A percentile compares a stretch with the other conserved stretches of the same genome.
Conservation (phyloP, 2,113 vertebrate genomes). For the Glareola pratincola region DNA sequence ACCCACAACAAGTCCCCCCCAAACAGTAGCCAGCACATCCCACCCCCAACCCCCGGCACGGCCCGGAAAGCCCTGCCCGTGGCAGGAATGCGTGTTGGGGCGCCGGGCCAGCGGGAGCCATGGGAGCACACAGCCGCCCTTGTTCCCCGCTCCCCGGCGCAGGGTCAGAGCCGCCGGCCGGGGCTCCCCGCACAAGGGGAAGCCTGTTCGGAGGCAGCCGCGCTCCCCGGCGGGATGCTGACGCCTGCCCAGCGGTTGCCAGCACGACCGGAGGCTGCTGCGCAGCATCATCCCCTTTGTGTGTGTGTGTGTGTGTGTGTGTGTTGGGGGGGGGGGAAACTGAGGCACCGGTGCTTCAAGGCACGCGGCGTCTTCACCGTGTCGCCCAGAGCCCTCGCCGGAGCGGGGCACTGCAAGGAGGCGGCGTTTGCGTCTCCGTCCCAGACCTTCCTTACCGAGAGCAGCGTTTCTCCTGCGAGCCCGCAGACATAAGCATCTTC, state of each 20-base stretch:
- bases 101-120: neutral
- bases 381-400: neutral
- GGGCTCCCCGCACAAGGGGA: conserved; percentile 5
- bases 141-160: conserved; percentile 25
- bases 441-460: neutral
- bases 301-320: too few relatives aligned
- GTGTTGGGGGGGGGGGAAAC: neutral
- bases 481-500: neutral
- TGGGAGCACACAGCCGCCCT: neutral
- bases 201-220: neutral
- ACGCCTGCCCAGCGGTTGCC: neutral
- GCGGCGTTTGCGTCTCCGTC: neutral
- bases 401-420: rapidly evolving
- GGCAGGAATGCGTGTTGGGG: neutral
- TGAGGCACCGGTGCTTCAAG: rapidly evolving
- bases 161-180: neutral
- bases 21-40: neutral
- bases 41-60: neutral
- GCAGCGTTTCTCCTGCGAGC: neutral
- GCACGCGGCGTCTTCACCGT: rapidly evolving
- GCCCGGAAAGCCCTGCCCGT: conserved; percentile 26
- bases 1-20: neutral
- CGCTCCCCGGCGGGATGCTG: neutral
- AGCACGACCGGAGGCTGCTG: neutral
- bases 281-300: too few relatives aligned